Evolutionary conservation across 1,140 invertebrate species (phyloP), one percentile per base, ranked within the genome.

Genomic region (Ruditapes philippinarum): DNA sequence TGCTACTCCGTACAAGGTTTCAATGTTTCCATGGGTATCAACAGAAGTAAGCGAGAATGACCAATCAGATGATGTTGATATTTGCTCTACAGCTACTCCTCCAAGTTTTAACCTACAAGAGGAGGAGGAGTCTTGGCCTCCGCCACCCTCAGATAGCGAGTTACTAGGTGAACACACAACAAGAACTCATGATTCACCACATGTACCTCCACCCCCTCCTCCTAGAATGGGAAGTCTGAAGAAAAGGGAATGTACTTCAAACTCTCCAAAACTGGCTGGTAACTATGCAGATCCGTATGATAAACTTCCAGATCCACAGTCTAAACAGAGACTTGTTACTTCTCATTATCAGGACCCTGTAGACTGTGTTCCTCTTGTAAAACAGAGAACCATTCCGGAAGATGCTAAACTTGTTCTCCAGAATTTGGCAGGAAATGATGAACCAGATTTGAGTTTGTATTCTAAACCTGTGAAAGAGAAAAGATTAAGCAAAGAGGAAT

Each of bases 271-370:
- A 28, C 25, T 88, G 9, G 74, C 85, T 31, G 57, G 51, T 19
- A 88, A 80, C 28, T 88, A 88, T 80, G 12, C 85, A n/a, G 85
- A 88, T 70, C 85, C 85, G 12, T 88, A 79, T 40, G 85, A 88
- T 78, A 88, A 45, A 88, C 28, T 88, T 12, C 74, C 85, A 14
- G 83, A 74, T 17, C 57, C 1, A 76, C 42, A 38, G 60, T 62
- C 79, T 40, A 36, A 19, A 1, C 49, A 65, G 62, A 60, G 74
- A 28, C 36, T 19, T 0, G 31, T 38, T 40, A 14, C 1, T n/a
- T 80, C 74, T 17, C 4, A 88, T 31, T 88, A 88, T 70, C 76
- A 80, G 57, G 76, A 79, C 49, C 85, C 85, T 40, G 40, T 88
- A 38, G 85, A 88, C 62, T 80, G 74, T 80, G 73, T 88, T 0